These are phyloP conservation scores for Aphis gossypii DNA, from an alignment of 1,140 invertebrate species.

Conservation along the genomic window DNA sequence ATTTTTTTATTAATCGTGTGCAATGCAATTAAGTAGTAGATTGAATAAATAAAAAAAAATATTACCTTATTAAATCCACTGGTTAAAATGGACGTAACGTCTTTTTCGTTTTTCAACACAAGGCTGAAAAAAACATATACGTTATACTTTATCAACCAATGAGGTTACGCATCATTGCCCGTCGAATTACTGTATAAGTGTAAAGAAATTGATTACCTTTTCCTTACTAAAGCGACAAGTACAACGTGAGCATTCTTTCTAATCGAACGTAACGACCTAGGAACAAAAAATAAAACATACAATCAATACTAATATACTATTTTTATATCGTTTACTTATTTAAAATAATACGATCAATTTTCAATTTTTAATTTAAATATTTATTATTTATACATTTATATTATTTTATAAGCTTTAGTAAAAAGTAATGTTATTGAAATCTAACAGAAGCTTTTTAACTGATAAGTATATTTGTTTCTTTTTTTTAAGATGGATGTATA, in stretches of 20 bases:
- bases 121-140: conserved; percentile 25
- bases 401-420: neutral
- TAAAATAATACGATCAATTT: neutral
- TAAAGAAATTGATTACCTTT: conserved; percentile 47
- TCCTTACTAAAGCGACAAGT: conserved; percentile 46
- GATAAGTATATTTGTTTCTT: neutral
- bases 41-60: neutral
- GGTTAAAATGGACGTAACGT: conserved; percentile 30
- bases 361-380: neutral
- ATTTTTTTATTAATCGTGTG: neutral
- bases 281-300: neutral
- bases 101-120: conserved; percentile 42
- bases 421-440: neutral
- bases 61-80: conserved; percentile 47
- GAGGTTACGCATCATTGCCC: neutral
- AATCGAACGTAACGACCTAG: conserved; percentile 41
- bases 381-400: neutral
- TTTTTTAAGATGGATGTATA: neutral
- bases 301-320: conserved; percentile 7
- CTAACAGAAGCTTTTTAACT: neutral
- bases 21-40: neutral
- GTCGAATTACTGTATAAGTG: conserved; percentile 10
- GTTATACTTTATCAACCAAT: neutral
- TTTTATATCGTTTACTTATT: neutral
- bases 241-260: conserved; percentile 41